phyloP scores from a whole-genome alignment of 2,797 vertebrate species.

The Arrhamphus sclerolepis region DNA sequence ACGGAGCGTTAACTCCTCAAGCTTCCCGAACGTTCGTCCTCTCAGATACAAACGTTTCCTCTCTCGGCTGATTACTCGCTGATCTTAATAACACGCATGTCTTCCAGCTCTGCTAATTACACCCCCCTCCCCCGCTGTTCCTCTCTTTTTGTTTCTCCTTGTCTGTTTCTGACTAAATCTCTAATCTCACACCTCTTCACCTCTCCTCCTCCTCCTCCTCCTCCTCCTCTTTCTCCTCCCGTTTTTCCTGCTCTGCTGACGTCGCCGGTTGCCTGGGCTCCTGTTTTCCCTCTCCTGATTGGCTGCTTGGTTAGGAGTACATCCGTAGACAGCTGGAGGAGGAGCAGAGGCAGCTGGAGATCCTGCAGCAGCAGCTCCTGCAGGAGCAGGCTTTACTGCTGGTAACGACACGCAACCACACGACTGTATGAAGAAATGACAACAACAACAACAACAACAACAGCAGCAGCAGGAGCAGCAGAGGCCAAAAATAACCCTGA shows the following conservation, averaged over 20 bases:
- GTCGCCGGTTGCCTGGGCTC: slow-evolving; percentile 68
- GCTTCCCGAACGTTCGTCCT: too few species aligned
- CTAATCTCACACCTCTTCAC: slow-evolving; percentile 53
- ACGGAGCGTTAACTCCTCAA: too few species aligned
- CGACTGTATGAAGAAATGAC: not conserved
- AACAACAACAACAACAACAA: not conserved
- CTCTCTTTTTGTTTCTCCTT: slow-evolving; percentile 34
- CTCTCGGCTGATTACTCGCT: too few species aligned
- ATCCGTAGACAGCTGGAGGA: slow-evolving; percentile 98
- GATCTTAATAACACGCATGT: too few species aligned
- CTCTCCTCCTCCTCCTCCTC: slow-evolving; percentile 39
- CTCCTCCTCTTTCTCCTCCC: slow-evolving; percentile 15
- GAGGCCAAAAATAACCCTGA: too few species aligned
- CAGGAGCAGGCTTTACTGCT: slow-evolving; percentile 97
- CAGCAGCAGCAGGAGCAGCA: too few species aligned
- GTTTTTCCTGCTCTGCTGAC: slow-evolving; percentile 59
- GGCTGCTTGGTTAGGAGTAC: slow-evolving; percentile 87
- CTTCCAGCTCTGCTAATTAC: not conserved
- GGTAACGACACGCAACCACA: slow-evolving; percentile 77
- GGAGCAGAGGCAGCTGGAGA: slow-evolving; percentile 97
- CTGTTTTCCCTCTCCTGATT: slow-evolving; percentile 51
- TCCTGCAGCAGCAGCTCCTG: slow-evolving; percentile 96
- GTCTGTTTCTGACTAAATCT: slow-evolving; percentile 43
- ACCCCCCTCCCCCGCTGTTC: slow-evolving; percentile 39
- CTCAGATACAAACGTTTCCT: too few species aligned